Evolutionary conservation across 2,113 vertebrate species (phyloP).

Genomic region (Pseudonaja textilis): DNA sequence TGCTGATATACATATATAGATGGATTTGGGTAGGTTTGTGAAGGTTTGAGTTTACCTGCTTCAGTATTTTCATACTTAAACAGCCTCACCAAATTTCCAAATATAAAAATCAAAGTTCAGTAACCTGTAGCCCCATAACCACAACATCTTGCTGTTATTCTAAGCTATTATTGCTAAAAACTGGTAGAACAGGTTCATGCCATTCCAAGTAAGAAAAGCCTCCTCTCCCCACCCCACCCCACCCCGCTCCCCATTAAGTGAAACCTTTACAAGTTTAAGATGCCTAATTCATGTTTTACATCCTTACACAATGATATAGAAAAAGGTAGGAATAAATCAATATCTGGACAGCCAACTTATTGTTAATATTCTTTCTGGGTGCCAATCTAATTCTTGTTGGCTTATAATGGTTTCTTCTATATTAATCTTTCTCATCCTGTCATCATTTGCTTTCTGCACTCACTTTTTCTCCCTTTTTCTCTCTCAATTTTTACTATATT

Average conservation of each 20-base stretch:
- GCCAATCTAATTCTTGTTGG: neutral
- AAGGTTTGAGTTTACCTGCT: neutral
- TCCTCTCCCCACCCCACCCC: neutral
- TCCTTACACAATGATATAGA: neutral
- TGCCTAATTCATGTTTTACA: neutral
- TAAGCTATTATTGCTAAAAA: too few species aligned
- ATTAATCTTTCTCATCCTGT: neutral
- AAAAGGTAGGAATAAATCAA: neutral
- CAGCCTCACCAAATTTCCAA: neutral
- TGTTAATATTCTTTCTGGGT: neutral
- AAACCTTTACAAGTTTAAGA: neutral
- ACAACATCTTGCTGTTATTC: neutral
- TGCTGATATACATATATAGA: neutral
- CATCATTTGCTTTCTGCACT: neutral
- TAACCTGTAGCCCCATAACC: neutral
- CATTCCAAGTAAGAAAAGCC: neutral
- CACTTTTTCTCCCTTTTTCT: neutral
- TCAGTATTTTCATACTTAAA: neutral
- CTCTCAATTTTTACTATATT: neutral
- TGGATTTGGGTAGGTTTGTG: neutral
- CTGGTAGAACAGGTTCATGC: neutral
- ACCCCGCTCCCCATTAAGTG: neutral
- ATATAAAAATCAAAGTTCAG: neutral
- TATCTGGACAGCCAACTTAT: neutral
- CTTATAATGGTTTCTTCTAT: neutral